A percentile compares a stretch with the other conserved stretches of the same genome.
phyloP scores from a whole-genome alignment of 1,140 invertebrate genomes.

The Drosophila tristis region DNA sequence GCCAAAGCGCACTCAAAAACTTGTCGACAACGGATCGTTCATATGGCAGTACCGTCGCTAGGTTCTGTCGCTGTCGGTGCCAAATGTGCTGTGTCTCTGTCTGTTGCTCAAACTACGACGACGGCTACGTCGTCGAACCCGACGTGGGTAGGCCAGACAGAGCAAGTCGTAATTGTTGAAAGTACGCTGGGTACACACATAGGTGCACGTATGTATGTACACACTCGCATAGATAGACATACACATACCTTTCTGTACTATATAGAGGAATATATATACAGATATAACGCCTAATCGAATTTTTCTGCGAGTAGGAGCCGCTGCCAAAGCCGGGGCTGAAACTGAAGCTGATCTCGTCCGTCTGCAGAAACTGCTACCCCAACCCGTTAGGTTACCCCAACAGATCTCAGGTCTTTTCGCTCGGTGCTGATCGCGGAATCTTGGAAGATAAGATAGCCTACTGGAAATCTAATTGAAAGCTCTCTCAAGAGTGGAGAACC shows the following conservation, averaged over 20 bases:
- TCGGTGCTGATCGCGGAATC: conserved; percentile 22
- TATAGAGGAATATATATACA: not conserved
- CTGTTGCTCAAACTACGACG: conserved; percentile 71
- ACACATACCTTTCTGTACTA: conserved; percentile 15
- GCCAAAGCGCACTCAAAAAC: conserved; percentile 38
- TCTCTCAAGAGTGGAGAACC: conserved; percentile 6
- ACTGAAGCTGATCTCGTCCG: conserved; percentile 24
- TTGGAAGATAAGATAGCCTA: conserved; percentile 41
- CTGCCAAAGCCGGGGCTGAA: conserved; percentile 33
- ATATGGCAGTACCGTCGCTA: too few species aligned
- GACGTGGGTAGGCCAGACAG: conserved; percentile 71
- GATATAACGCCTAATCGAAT: conserved; percentile 77
- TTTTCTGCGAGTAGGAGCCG: conserved; percentile 66
- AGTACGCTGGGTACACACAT: conserved; percentile 63
- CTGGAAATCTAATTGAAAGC: conserved; percentile 17
- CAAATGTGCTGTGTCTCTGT: conserved; percentile 63
- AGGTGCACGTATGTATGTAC: conserved; percentile 16
- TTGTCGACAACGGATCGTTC: conserved; percentile 32
- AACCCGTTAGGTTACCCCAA: conserved; percentile 21
- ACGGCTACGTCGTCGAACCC: conserved; percentile 20
- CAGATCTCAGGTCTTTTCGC: conserved; percentile 11
- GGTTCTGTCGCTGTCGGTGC: conserved; percentile 20
- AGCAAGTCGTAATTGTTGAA: conserved; percentile 81
- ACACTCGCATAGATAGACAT: not conserved
- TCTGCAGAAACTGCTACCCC: not conserved